These are phyloP conservation scores for Laupala kohalensis DNA, from an alignment of 1,140 invertebrate species.

Conservation along the genomic window DNA sequence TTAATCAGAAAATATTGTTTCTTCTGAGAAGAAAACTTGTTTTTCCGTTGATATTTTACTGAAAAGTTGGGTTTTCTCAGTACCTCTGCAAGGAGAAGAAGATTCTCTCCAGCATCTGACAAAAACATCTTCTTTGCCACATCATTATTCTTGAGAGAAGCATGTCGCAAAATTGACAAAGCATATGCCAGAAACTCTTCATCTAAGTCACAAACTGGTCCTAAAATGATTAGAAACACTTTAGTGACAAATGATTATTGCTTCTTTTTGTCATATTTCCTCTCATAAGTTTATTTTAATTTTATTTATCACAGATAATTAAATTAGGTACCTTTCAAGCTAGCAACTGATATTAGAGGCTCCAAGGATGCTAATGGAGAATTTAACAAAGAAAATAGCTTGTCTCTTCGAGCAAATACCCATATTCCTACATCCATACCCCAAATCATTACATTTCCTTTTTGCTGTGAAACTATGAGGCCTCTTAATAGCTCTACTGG, in stretches of 20 bases:
- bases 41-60: too few relatives aligned
- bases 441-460: neutral
- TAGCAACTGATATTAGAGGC: neutral
- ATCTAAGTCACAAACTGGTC: neutral
- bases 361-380: neutral
- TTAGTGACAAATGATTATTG: too few relatives aligned
- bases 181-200: neutral
- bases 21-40: too few relatives aligned
- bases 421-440: neutral
- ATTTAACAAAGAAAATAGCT: neutral
- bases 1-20: too few relatives aligned
- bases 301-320: too few relatives aligned
- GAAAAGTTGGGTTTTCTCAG: too few relatives aligned
- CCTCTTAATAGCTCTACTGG: neutral
- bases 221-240: neutral
- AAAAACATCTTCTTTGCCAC: neutral
- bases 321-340: neutral
- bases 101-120: neutral
- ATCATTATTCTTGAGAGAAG: neutral
- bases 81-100: neutral
- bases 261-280: too few relatives aligned
- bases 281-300: too few relatives aligned
- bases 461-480: neutral
- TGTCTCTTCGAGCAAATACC: neutral
- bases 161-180: neutral